Conservation (phyloP, 1,140 invertebrate genomes). For the Tetragonula clypearis region DNA sequence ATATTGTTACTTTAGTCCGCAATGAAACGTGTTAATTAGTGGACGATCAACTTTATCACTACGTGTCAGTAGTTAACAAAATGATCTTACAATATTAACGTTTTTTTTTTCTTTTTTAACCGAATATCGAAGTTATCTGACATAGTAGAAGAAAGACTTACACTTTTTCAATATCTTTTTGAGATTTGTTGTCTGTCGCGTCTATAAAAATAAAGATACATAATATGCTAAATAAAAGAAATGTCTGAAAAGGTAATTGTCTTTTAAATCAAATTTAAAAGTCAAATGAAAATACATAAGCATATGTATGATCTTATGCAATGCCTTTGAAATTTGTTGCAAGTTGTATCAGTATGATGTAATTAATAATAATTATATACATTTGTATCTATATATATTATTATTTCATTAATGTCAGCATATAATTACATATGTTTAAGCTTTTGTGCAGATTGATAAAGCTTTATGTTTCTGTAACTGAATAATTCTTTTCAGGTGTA, state of each 20-base stretch:
- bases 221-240: not conserved
- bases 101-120: not conserved
- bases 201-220: slow-evolving; percentile 19
- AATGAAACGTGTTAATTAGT: not conserved
- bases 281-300: not conserved
- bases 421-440: not conserved
- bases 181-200: not conserved
- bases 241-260: slow-evolving; percentile 3
- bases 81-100: not conserved
- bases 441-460: not conserved
- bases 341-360: not conserved
- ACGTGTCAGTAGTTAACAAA: slow-evolving; percentile 28
- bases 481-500: slow-evolving; percentile 32
- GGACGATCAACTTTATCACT: not conserved
- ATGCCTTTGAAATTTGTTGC: not conserved
- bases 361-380: not conserved
- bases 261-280: not conserved
- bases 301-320: not conserved
- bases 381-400: not conserved
- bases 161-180: not conserved
- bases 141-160: not conserved
- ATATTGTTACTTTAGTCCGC: not conserved
- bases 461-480: not conserved
- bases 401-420: not conserved
- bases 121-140: not conserved